phyloP scores from a whole-genome alignment of 2,113 vertebrate genomes.

The Gobio gobio region DNA sequence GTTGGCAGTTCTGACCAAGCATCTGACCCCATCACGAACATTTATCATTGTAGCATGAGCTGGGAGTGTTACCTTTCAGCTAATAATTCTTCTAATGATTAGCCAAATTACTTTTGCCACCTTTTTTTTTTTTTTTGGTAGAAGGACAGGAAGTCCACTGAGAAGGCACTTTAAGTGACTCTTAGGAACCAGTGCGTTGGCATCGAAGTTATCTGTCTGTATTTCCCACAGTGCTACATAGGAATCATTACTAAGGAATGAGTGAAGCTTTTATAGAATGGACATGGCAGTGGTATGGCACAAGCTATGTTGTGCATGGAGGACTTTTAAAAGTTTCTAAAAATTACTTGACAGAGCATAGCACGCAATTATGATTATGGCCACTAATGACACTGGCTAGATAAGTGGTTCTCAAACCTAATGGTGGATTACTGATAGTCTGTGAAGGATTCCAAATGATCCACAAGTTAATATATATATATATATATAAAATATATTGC shows the following conservation, averaged over 20 bases:
- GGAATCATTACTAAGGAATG: conserved; percentile 25
- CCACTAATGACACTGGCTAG: background rate
- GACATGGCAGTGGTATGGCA: conserved; percentile 20
- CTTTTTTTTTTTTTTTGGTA: conserved; percentile 46
- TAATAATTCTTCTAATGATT: conserved; percentile 27
- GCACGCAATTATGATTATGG: background rate
- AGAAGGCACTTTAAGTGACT: conserved; percentile 12
- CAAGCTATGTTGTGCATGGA: background rate
- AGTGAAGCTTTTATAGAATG: conserved; percentile 48
- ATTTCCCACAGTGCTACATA: background rate
- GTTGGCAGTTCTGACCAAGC: background rate
- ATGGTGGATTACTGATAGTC: background rate
- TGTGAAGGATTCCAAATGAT: background rate
- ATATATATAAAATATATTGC: background rate
- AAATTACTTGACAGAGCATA: conserved; percentile 14
- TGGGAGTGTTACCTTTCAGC: conserved; percentile 26
- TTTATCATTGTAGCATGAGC: background rate
- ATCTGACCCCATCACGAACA: background rate
- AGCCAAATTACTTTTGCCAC: background rate
- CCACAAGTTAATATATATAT: background rate
- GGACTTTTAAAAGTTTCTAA: conserved; percentile 21
- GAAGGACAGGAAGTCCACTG: background rate
- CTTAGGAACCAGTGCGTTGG: conserved; percentile 9
- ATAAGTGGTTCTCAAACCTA: background rate
- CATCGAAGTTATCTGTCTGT: conserved; percentile 31